Percentiles rank a stretch among this genome's conserved stretches.
Evolutionary conservation across 1,140 invertebrate genomes (phyloP).

Genomic region (Trinorchestia longiramus): DNA sequence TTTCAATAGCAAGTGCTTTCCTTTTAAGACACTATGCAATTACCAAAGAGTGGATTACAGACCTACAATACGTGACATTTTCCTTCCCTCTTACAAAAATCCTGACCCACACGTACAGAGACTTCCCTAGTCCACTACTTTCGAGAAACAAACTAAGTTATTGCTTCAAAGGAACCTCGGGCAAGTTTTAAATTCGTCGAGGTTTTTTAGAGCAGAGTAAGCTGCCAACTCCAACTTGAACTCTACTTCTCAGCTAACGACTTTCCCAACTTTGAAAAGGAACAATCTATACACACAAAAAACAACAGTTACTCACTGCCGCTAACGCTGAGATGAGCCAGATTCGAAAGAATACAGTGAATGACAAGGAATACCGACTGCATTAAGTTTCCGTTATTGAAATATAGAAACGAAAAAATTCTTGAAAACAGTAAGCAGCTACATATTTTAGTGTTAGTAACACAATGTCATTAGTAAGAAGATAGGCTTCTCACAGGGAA

Average conservation of each 20-base stretch:
- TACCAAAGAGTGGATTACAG: background rate
- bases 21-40: background rate
- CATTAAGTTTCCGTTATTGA: no score
- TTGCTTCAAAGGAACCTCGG: background rate
- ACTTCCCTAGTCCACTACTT: background rate
- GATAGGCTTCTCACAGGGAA: no score
- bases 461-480: no score
- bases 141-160: background rate
- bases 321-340: no score
- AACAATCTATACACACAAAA: background rate
- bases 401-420: no score
- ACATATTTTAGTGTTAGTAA: no score
- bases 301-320: background rate
- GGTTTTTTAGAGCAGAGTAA: background rate
- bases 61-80: background rate
- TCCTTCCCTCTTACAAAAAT: background rate
- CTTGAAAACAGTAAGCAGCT: no score
- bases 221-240: background rate
- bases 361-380: no score
- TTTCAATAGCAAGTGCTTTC: background rate
- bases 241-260: background rate
- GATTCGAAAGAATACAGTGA: no score
- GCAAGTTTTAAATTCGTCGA: slow-evolving; percentile 1
- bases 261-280: background rate
- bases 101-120: background rate